Evolutionary conservation across 37 sponge, comb jelly and placozoan species (phyloP), one percentile per base, ranked within the genome.

Genomic region (Lycopodina hypogea): DNA sequence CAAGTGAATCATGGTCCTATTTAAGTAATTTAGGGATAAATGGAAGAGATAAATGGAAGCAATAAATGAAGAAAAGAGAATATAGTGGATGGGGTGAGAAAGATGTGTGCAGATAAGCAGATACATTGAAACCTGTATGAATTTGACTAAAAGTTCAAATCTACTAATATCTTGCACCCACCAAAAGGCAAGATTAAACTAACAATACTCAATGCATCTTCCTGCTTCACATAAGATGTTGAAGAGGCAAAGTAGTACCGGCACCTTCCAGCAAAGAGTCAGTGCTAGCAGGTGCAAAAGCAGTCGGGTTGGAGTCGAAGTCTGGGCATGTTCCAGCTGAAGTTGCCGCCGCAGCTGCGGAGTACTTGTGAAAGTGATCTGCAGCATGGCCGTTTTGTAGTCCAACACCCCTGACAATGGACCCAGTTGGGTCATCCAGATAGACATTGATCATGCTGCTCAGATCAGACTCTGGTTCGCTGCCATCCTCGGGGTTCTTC

Each of bases 381-480:
- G 71, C 36, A 39, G 50, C 38, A 52, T 79, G 51, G 18, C 71
- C 30, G 35, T 62, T 66, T 22, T 84, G 78, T 42, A 84, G 71
- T 42, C 81, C 68, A 19, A 68, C 81, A 0, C 61, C 55, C 32
- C 23, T 26, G 3, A 64, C 74, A 3, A 51, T 33, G 15, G 55
- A 34, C 4, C 74, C 33, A 29, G 66, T 38, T 0, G 59, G 38
- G 38, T 81, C 83, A 0, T 87, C 88, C 42, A 87, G 58, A 45
- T 87, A 87, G 12, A 82, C 83, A 36, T 76, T 80, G 65, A 87
- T 87, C 83, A 87, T 82, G 78, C 81, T 87, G 33, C 78, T 76
- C 1, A 87, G 62, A 52, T 87, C 88, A 6, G 52, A 52, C 68
- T 87, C 87, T 2, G 76, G 70, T 70, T 42, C 70, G 41, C 88